Evolutionary conservation across 2,888 invertebrate species (phyloP), one percentile per base, ranked within the genome.

Genomic region (Siphonodentalium dalli): DNA sequence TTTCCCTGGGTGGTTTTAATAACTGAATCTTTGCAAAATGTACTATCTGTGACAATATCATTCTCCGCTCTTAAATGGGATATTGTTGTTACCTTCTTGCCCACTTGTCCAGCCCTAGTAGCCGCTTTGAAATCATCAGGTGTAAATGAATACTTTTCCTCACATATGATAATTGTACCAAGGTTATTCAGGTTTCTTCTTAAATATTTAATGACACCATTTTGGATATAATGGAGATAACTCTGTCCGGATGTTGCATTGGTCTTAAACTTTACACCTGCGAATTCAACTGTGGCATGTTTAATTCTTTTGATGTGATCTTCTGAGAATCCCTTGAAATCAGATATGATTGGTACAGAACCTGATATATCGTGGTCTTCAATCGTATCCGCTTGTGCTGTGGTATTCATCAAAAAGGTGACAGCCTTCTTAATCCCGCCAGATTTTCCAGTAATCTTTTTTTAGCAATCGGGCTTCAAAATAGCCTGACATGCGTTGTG

Each of bases 221-320:
- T 56, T 13, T 43, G 6, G 2, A 53, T 24, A 45, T 44, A 21
- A 9, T 34, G 11, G 24, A 53, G 8, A 31, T 53, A 58, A 20
- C 54, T 34, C 1, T 42, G 33, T 9, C 54, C 53, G 13, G 54
- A 49, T 37, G 45, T 41, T 7, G 53, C 49, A 9, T 38, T 41
- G 8, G 48, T 53, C 18, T 52, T 48, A 41, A 57, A 57, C 21
- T 52, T 57, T 1, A 49, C 47, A 20, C 57, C 48, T 26, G 58
- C 58, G 43, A 58, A 58, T 41, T 58, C 58, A 9, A 44, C 20
- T 34, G 34, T 24, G 3, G 34, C 44, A 7, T n/a, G 18, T 23
- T 13, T 33, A 26, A 34, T 20, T 6, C 13, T 33, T 31, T 15
- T 9, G n/a, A 8, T 34, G 8, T 26, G 9, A 4, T n/a, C 5